A percentile compares a stretch with the other conserved stretches of the same genome.
phyloP scores from a whole-genome alignment of 2,113 vertebrate genomes.

The Sapajus apella region DNA sequence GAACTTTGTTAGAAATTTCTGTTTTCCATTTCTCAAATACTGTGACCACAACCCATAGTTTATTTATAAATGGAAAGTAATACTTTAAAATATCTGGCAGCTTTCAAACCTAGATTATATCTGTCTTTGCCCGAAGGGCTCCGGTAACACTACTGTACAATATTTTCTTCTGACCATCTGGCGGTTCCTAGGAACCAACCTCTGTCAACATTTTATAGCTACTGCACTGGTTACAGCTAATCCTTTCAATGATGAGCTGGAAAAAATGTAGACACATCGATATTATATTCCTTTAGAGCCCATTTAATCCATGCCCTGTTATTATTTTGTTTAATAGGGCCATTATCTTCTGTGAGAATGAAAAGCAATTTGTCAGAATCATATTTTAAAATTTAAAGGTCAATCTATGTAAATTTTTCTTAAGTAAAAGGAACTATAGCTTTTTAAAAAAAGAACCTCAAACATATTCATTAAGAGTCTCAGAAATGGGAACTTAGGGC shows the following conservation, averaged over 20 bases:
- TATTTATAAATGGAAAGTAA: conserved; percentile 64
- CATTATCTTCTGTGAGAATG: conserved; percentile 74
- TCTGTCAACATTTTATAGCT: conserved; percentile 51
- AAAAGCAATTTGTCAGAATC: conserved; percentile 76
- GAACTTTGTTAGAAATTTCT: conserved; percentile 45
- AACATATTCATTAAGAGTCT: not conserved
- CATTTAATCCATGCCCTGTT: conserved; percentile 72
- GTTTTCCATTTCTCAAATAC: conserved; percentile 55
- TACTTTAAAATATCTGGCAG: conserved; percentile 72
- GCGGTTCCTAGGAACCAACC: conserved; percentile 37
- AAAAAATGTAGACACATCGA: conserved; percentile 68
- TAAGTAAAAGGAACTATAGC: conserved; percentile 59
- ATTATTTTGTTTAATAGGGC: conserved; percentile 76
- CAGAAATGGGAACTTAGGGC: conserved; percentile 26
- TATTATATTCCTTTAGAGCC: conserved; percentile 76
- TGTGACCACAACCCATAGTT: conserved; percentile 51
- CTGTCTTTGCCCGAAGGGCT: conserved; percentile 76
- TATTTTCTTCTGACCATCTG: conserved; percentile 74
- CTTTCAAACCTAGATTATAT: conserved; percentile 78
- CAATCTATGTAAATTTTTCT: conserved; percentile 65
- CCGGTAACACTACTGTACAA: conserved; percentile 57
- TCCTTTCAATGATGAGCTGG: conserved; percentile 67
- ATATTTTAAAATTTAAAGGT: conserved; percentile 68
- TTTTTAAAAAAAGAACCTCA: conserved; percentile 1
- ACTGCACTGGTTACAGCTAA: conserved; percentile 57